These are phyloP conservation scores for Catajapyx aquilonaris DNA, from an alignment of 1,140 invertebrate species.

Conservation along the genomic window DNA sequence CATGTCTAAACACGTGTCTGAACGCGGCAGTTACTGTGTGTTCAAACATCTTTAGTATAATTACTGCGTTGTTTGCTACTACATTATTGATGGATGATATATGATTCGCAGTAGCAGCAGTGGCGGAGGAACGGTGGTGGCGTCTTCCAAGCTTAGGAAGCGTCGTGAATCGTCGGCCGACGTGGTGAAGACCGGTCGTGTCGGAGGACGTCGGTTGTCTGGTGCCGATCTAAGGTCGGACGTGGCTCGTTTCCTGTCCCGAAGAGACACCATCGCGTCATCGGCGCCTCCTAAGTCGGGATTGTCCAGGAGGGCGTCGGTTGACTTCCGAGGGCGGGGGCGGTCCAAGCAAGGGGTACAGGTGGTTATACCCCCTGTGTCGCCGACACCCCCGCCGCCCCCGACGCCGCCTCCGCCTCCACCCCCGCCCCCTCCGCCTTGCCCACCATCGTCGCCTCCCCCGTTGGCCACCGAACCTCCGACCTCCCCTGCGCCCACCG, in stretches of 20 bases:
- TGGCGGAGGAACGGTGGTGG: no score
- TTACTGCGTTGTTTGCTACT: no score
- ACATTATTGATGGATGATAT: no score
- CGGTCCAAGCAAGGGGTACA: slow-evolving; percentile 24
- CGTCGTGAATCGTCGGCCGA: slow-evolving; percentile 55
- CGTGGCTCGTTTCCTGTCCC: slow-evolving; percentile 42
- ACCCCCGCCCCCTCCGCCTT: slow-evolving; percentile 7
- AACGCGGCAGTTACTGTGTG: no score
- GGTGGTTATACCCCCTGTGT: slow-evolving; percentile 20
- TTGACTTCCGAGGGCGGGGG: slow-evolving; percentile 25
- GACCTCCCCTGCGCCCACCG: slow-evolving; percentile 12
- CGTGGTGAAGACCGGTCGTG: slow-evolving; percentile 44
- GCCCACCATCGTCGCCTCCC: slow-evolving; percentile 15
- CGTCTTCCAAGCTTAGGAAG: slow-evolving; percentile 27
- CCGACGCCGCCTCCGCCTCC: slow-evolving; percentile 12
- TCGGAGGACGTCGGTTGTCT: slow-evolving; percentile 38
- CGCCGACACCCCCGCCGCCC: slow-evolving; percentile 5
- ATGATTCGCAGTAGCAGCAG: no score
- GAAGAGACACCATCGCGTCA: slow-evolving; percentile 29
- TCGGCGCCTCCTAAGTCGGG: no score
- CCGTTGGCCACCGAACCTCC: slow-evolving; percentile 29
- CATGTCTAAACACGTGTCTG: no score
- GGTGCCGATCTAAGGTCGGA: slow-evolving; percentile 39
- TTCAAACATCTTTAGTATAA: no score
- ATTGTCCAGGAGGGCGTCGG: slow-evolving; percentile 16